Evolutionary conservation across 2,797 vertebrate genomes (phyloP).

Genomic region (Hemitrygon akajei): DNA sequence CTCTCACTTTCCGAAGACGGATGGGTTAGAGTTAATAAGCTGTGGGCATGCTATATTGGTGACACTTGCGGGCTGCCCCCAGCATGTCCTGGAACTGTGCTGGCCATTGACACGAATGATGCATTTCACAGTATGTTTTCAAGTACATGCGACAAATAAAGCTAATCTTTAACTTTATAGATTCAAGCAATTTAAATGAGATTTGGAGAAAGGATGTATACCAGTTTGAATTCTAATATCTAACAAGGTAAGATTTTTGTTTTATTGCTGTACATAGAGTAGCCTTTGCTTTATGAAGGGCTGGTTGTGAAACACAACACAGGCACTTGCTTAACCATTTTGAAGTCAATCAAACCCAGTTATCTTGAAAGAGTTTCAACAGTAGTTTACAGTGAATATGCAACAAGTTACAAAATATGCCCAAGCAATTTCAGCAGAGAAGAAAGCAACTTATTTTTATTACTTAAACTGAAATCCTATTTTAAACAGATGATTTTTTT

Average conservation of each 20-base stretch:
- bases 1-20: too few species aligned
- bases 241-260: too few species aligned
- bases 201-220: background rate
- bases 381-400: background rate
- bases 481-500: background rate
- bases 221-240: background rate
- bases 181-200: background rate
- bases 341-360: background rate
- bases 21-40: too few species aligned
- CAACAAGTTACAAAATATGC: background rate
- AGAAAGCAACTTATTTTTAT: background rate
- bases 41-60: too few species aligned
- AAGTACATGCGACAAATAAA: too few species aligned
- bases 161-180: too few species aligned
- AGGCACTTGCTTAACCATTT: background rate
- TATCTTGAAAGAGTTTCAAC: background rate
- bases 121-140: too few species aligned
- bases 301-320: background rate
- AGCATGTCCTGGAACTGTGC: too few species aligned
- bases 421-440: background rate
- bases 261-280: too few species aligned
- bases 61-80: too few species aligned
- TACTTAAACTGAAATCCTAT: background rate
- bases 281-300: background rate
- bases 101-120: too few species aligned